Percentiles rank a stretch among this genome's conserved stretches.
These are phyloP conservation scores for Nematolebias whitei DNA, from an alignment of 2,113 vertebrate genomes.

Conservation along the genomic window DNA sequence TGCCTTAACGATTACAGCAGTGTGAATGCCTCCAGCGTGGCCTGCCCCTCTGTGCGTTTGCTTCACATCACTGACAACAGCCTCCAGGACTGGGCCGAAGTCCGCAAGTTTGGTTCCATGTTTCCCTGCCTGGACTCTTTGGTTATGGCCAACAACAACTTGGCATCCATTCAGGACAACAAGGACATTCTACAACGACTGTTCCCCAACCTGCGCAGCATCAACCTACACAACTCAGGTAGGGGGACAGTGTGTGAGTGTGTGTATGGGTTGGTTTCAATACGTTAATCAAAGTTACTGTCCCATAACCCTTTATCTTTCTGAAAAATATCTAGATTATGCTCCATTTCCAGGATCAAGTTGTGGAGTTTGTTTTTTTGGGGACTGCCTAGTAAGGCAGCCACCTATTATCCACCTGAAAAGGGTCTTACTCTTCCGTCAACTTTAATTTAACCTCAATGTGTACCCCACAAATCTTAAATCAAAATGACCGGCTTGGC, in stretches of 20 bases:
- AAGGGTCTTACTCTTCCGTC: too few species aligned
- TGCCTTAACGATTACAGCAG: constrained; percentile 97
- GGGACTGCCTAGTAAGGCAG: too few species aligned
- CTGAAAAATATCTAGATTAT: neutral
- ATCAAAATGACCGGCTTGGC: too few species aligned
- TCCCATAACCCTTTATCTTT: neutral
- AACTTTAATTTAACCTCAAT: too few species aligned
- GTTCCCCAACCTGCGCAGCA: constrained; percentile 91
- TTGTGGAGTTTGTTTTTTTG: neutral
- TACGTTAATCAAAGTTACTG: neutral
- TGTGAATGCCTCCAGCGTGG: constrained; percentile 86
- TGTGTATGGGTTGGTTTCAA: neutral
- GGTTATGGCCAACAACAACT: constrained; percentile 94
- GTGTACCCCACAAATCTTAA: too few species aligned
- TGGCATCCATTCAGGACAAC: constrained; percentile 87
- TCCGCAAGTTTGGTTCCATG: constrained; percentile 93
- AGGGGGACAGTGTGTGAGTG: constrained; percentile 27
- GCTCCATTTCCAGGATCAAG: neutral
- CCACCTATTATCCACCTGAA: too few species aligned
- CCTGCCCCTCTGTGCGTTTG: constrained; percentile 90
- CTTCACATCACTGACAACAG: constrained; percentile 98
- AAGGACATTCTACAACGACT: constrained; percentile 87
- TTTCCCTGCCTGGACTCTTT: constrained; percentile 93
- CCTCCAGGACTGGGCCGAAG: constrained; percentile 94
- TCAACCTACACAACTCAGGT: constrained; percentile 98